phyloP scores from a whole-genome alignment of 1,140 invertebrate species.

The Leptinotarsa lineolata region DNA sequence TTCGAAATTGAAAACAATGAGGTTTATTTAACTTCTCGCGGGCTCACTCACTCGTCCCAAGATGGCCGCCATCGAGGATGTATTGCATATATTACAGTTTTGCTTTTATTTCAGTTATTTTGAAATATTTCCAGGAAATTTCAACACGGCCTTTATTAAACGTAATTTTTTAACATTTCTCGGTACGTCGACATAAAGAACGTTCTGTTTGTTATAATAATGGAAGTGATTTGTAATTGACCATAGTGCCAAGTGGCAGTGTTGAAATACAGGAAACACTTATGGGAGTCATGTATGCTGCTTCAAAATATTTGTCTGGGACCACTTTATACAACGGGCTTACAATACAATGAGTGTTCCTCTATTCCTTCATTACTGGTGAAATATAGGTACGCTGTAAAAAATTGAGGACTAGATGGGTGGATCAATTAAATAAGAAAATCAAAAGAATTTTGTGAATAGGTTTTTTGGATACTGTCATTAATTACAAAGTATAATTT shows the following conservation, averaged over 20 bases:
- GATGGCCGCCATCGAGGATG: conserved; percentile 1
- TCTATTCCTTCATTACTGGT: no score
- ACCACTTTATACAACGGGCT: neutral
- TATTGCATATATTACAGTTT: neutral
- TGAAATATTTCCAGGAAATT: neutral
- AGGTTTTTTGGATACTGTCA: no score
- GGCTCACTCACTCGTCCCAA: neutral
- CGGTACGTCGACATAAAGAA: neutral
- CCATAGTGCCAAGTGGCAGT: neutral
- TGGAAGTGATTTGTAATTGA: conserved; percentile 2
- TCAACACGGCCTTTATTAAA: neutral
- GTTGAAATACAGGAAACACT: conserved; percentile 8
- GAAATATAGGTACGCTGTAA: no score
- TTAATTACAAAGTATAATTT: no score
- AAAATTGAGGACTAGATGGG: no score
- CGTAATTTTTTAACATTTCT: neutral
- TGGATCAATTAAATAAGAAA: no score
- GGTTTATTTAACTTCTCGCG: conserved; percentile 19
- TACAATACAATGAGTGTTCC: no score
- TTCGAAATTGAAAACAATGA: conserved; percentile 20
- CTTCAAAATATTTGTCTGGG: neutral
- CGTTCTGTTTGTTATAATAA: neutral
- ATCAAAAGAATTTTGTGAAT: no score
- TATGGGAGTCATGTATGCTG: neutral
- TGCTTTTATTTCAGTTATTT: neutral